A percentile compares a stretch with the other conserved stretches of the same genome.
Evolutionary conservation across 2,888 invertebrate genomes (phyloP).

Genomic region (Leucoptera coffeella): DNA sequence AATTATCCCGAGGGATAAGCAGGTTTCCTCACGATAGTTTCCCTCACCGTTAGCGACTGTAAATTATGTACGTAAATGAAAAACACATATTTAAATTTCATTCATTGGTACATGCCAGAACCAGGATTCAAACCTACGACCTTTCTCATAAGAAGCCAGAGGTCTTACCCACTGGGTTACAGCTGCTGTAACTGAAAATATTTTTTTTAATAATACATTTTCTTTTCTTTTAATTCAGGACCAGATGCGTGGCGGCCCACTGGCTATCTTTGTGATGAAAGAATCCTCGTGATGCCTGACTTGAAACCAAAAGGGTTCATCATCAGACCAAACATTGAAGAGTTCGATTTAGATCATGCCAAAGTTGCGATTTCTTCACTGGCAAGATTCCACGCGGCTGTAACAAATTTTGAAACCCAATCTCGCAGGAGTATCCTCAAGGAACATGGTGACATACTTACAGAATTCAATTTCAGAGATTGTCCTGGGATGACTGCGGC

Average conservation of each 20-base stretch:
- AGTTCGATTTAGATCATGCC: conserved; percentile 17
- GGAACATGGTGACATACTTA: conserved; percentile 13
- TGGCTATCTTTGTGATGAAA: conserved; percentile 19
- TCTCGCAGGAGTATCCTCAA: conserved; percentile 13
- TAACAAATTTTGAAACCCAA: conserved; percentile 19
- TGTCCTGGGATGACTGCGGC: conserved; percentile 19
- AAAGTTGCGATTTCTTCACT: conserved; percentile 13
- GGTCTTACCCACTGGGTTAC: too few relatives aligned
- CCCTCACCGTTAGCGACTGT: too few relatives aligned
- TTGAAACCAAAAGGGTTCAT: conserved; percentile 18
- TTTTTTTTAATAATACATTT: too few relatives aligned
- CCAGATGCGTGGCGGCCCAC: conserved; percentile 18
- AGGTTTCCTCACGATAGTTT: too few relatives aligned
- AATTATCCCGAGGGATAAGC: too few relatives aligned
- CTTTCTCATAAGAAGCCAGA: too few relatives aligned
- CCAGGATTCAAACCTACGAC: too few relatives aligned
- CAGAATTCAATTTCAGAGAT: conserved; percentile 18
- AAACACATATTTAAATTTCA: too few relatives aligned
- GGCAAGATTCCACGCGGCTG: conserved; percentile 30
- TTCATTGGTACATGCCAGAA: too few relatives aligned
- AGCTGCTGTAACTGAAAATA: too few relatives aligned
- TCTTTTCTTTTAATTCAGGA: too few relatives aligned
- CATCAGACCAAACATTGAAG: conserved; percentile 10
- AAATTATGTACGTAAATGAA: too few relatives aligned
- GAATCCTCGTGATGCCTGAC: conserved; percentile 28